Base-by-base conservation (phyloP, 2,888 invertebrate genomes). In the Sarcophaga rosellei region DNA sequence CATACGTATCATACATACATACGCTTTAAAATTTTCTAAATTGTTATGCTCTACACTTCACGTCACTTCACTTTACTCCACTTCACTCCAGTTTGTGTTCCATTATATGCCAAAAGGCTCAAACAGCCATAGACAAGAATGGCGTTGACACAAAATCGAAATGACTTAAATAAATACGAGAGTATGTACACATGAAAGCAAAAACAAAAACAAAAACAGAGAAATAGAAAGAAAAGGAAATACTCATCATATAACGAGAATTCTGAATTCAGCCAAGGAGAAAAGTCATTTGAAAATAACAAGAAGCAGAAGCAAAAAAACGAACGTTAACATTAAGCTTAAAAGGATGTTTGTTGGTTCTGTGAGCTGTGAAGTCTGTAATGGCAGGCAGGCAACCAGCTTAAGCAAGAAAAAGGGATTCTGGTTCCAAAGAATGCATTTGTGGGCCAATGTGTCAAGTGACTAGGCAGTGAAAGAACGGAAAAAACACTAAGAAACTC, bases 381-480 rank as follows among this genome's bases (percentile, higher is more conserved):
- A 66, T 72, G 57, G 47, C 66, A 57, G 35, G 20, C 62, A 61
- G 59, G 21, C 62, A 63, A 21, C 35, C 35, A 35, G 23, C 63
- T 23, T 59, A 23, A 12, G 17, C 12, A 53, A 15, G 15, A 12
- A 72, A 35, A n/a, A 17, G 72, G 72, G 69, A 87, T 88, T 89
- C 35, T 70, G 35, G 17, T 81, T 84, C 63, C 73, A 45, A 59
- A 66, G 84, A 74, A 66, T 91, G 91, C 91, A 91, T 91, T 91
- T 91, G 89, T 91, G 91, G 90, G 91, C 90, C 90, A 91, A 90
- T 91, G 91, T 91, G 91, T 91, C 91, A 91, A 91, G 91, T 91
- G 89, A 88, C 72, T 70, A 76, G 72, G 87, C 66, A 73, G 47
- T 68, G 76, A 62, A 81, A 73, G 4, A 15, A 12, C 17, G 17